Evolutionary conservation across 2,113 vertebrate genomes (phyloP), one percentile per base, ranked within the genome.

Genomic region (Periophthalmus modestus): DNA sequence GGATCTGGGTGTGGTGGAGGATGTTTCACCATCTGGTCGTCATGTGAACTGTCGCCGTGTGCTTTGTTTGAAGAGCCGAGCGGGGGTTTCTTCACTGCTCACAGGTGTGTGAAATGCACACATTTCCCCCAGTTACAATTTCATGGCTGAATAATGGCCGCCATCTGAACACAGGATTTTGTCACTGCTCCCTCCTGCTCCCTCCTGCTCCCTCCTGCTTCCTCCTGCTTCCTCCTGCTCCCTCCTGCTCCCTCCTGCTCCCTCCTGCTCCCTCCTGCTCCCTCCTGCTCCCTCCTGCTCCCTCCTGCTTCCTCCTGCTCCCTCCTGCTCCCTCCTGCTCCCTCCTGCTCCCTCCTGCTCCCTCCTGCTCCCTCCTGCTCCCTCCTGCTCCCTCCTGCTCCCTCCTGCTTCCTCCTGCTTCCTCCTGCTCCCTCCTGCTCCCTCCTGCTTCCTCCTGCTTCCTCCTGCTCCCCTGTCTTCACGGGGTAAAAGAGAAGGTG

Each of bases 61-160:
- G 50, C 52, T 67, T 68, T 83, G 81, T 78, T 73, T 75, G 80
- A 89, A 84, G 81, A 89, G 78, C 82, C 78, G 72, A 82, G 52
- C 24, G 77, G 66, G 73, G 67, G 79, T 77, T 83, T 88, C 74
- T 75, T 74, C 77, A 83, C 73, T 74, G 87, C 69, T 78, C 78
- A 81, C 46, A 89, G 77, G 80, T 81, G 86, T 81, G 82, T 91
- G 78, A 91, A 87, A 88, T 86, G 71, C 81, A 79, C 84, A 83
- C 59, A 83, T 85, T 85, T 83, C 74, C 82, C 72, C 66, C 24
- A 83, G 76, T 71, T 81, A 84, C 43, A 71, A 79, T 84, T 86
- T 74, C 82, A 88, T 86, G 81, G 84, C 55, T 73, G 65, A 63
- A 34, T 59, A 73, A 34, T 77, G 34, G 80, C 73, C 73, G 77